Conservation (phyloP, 2,888 invertebrate species). For the Euproctis similis region DNA sequence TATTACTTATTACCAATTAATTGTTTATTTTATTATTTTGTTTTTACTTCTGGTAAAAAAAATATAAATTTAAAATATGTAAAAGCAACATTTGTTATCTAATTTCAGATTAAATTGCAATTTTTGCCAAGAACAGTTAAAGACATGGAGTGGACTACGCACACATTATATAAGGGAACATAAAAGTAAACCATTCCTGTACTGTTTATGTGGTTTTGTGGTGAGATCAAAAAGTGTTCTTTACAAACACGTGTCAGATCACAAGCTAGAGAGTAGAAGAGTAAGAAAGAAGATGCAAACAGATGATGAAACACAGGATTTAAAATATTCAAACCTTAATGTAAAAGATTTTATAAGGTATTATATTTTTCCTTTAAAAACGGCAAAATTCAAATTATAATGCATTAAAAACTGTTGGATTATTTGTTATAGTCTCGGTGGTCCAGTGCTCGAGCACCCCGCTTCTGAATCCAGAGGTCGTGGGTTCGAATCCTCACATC, state of each 20-base stretch:
- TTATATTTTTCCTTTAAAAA: not conserved
- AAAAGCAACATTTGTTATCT: too few relatives aligned
- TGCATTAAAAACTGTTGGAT: too few relatives aligned
- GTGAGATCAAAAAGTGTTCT: slow-evolving; percentile 57
- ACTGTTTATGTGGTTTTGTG: slow-evolving; percentile 55
- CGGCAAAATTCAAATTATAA: not conserved
- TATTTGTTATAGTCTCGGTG: too few relatives aligned
- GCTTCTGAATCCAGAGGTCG: too few relatives aligned
- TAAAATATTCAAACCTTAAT: slow-evolving; percentile 44
- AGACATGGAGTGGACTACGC: slow-evolving; percentile 47
- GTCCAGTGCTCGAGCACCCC: too few relatives aligned
- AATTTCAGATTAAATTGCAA: slow-evolving; percentile 50
- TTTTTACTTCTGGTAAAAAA: not conserved
- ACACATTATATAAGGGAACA: slow-evolving; percentile 46
- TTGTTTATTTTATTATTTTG: not conserved
- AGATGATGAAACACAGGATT: slow-evolving; percentile 33
- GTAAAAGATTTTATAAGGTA: slow-evolving; percentile 60
- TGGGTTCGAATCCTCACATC: too few relatives aligned
- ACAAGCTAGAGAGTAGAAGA: slow-evolving; percentile 48
- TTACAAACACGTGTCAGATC: slow-evolving; percentile 60
- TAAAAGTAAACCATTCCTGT: slow-evolving; percentile 45
- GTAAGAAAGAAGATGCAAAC: slow-evolving; percentile 32
- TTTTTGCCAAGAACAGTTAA: slow-evolving; percentile 43
- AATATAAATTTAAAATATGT: too few relatives aligned
- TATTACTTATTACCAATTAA: not conserved